A percentile compares a stretch with the other conserved stretches of the same genome.
These are phyloP conservation scores for Cossypha heuglini DNA, from an alignment of 2,797 vertebrate genomes.

Conservation along the genomic window DNA sequence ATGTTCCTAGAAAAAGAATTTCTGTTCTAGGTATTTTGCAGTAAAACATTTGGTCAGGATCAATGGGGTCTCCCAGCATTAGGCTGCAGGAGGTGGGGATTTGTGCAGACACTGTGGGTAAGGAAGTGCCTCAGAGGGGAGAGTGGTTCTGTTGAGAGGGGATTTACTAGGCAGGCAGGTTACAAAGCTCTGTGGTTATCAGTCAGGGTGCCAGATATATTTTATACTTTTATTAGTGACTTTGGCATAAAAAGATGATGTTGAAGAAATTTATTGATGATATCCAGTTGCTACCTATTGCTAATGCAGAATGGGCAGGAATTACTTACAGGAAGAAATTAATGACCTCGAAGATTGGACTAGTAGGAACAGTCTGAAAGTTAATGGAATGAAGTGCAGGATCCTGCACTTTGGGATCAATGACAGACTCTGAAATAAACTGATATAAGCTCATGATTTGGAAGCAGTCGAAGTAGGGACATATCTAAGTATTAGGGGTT, in stretches of 20 bases:
- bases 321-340: not conserved
- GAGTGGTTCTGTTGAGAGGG: not conserved
- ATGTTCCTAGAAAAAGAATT: not conserved
- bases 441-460: not conserved
- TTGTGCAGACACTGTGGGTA: not conserved
- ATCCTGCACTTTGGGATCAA: not conserved
- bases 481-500: not conserved
- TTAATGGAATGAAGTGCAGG: not conserved
- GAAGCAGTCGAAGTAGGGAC: not conserved
- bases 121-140: not conserved
- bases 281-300: not conserved
- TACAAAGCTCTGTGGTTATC: not conserved
- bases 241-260: not conserved
- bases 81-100: not conserved
- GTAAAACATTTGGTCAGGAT: not conserved
- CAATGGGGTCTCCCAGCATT: not conserved
- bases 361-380: not conserved
- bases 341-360: not conserved
- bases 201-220: not conserved
- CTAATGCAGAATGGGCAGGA: not conserved
- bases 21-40: not conserved
- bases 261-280: not conserved
- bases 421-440: not conserved
- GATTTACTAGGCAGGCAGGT: not conserved
- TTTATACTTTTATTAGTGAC: not conserved